Evolutionary conservation across 2,797 vertebrate genomes (phyloP).

Genomic region (Eutrigla gurnardus): DNA sequence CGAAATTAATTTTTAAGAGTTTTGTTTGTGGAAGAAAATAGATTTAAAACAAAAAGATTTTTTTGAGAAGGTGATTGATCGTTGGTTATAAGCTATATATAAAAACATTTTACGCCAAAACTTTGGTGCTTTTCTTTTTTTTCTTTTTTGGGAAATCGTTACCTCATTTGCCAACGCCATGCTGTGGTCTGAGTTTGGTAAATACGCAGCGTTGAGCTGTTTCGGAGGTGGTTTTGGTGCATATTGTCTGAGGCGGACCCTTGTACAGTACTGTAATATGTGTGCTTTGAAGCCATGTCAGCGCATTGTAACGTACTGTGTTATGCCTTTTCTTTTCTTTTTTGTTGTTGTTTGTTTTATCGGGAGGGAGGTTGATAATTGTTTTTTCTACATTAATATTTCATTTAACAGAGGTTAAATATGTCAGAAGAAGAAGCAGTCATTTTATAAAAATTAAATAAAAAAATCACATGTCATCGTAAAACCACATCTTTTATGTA

Average conservation of each 20-base stretch:
- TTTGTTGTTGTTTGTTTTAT: constrained; percentile 49
- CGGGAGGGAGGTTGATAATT: constrained; percentile 62
- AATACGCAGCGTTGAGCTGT: constrained; percentile 72
- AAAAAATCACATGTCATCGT: constrained; percentile 69
- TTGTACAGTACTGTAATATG: constrained; percentile 83
- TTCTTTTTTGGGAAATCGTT: constrained; percentile 64
- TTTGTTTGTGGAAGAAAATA: constrained; percentile 24
- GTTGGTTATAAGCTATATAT: constrained; percentile 70
- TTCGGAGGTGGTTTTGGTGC: constrained; percentile 72
- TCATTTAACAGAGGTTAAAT: constrained; percentile 75
- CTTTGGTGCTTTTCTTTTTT: constrained; percentile 69
- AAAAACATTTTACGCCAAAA: constrained; percentile 62
- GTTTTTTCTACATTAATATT: constrained; percentile 79
- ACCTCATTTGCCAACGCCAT: constrained; percentile 74
- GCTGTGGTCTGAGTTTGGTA: constrained; percentile 64
- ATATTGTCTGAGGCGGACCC: constrained; percentile 77
- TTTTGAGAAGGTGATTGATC: constrained; percentile 46
- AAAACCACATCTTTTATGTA: constrained; percentile 80
- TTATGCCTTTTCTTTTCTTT: constrained; percentile 73
- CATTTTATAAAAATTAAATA: constrained; percentile 72
- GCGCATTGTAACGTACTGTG: constrained; percentile 80
- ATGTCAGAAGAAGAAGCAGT: constrained; percentile 71
- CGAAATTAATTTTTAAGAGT: constrained; percentile 35
- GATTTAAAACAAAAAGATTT: neutral
- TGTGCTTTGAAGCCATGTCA: constrained; percentile 82